Evolutionary conservation across 2,797 vertebrate genomes (phyloP).

Genomic region (Notamacropus eugenii): DNA sequence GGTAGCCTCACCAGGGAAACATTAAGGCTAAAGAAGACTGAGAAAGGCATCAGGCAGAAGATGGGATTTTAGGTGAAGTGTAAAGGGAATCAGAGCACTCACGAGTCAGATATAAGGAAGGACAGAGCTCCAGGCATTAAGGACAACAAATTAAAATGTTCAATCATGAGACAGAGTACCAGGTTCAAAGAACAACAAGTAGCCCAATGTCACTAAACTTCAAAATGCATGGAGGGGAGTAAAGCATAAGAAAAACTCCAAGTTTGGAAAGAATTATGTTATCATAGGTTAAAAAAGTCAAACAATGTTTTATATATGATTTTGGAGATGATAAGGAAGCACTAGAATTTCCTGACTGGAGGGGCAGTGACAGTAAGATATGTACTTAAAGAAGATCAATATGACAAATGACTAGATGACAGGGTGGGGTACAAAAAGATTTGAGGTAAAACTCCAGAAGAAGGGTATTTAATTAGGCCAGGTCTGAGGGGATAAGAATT

Average conservation of each 20-base stretch:
- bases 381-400: neutral
- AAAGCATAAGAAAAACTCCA: neutral
- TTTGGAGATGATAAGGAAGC: neutral
- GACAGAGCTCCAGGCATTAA: neutral
- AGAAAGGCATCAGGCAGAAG: neutral
- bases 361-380: neutral
- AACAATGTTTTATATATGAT: neutral
- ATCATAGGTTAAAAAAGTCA: too few relatives aligned
- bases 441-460: too few relatives aligned
- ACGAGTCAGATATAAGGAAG: neutral
- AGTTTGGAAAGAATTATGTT: neutral
- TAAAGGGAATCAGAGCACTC: neutral
- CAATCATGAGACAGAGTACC: neutral
- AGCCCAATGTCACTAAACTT: neutral
- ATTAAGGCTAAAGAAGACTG: neutral
- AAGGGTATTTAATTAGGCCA: neutral
- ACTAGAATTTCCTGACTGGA: neutral
- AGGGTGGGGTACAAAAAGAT: neutral
- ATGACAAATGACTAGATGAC: neutral
- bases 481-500: neutral
- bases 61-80: too few relatives aligned
- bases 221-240: neutral
- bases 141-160: neutral
- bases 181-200: neutral
- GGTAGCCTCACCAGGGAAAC: neutral